Conservation (phyloP, 2,797 vertebrate species). For the Oreonectes daqikongensis region DNA sequence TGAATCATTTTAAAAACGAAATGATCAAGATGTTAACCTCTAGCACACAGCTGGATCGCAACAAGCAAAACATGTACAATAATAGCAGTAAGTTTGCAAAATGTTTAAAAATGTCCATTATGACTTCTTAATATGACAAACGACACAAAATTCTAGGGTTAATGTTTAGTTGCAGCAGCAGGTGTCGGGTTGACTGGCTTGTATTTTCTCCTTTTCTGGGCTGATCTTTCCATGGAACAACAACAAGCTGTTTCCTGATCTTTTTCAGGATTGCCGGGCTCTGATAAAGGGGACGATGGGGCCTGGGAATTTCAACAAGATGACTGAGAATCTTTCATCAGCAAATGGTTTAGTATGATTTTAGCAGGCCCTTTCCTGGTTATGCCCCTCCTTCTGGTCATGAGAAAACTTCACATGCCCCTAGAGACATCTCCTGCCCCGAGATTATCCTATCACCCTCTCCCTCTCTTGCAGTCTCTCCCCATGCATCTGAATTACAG, state of each 20-base stretch:
- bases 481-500: neutral
- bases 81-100: neutral
- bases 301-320: constrained; percentile 49
- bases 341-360: constrained; percentile 37
- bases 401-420: constrained; percentile 47
- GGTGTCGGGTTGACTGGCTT: constrained; percentile 7
- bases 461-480: neutral
- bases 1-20: no score
- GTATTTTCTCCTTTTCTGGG: neutral
- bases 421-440: constrained; percentile 42
- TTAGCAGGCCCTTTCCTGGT: constrained; percentile 42
- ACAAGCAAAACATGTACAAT: neutral
- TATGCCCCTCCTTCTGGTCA: constrained; percentile 37
- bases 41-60: neutral
- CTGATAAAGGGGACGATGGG: constrained; percentile 42
- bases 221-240: constrained; percentile 1
- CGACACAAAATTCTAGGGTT: neutral
- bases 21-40: neutral
- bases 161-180: constrained; percentile 19
- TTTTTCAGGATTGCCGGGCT: neutral
- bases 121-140: neutral
- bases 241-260: constrained; percentile 1
- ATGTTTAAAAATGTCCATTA: constrained; percentile 15
- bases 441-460: constrained; percentile 1
- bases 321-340: constrained; percentile 47